Percentiles rank a stretch among this genome's conserved stretches.
These are phyloP conservation scores for Leptodirus hochenwartii DNA, from an alignment of 2,888 invertebrate genomes.

Conservation along the genomic window DNA sequence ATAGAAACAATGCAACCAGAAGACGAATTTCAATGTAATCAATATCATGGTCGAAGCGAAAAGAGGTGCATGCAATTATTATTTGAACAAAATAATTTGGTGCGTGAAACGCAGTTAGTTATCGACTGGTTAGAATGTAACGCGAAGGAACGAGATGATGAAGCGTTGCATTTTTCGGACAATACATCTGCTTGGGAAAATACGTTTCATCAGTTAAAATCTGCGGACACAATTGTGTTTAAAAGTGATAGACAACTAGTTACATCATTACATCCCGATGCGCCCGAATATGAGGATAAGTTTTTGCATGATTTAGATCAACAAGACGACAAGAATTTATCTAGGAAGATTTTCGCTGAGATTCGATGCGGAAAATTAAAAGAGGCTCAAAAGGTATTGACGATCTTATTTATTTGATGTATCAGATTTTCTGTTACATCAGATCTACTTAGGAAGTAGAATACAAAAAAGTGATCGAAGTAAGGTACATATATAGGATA, in stretches of 20 bases:
- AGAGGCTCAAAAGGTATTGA: conserved; percentile 49
- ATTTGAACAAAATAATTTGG: conserved; percentile 35
- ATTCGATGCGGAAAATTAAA: conserved; percentile 74
- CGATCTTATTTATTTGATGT: background rate
- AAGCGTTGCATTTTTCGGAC: conserved; percentile 60
- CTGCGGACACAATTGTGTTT: conserved; percentile 36
- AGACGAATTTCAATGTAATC: conserved; percentile 22
- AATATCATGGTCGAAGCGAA: conserved; percentile 34
- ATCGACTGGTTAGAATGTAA: conserved; percentile 87
- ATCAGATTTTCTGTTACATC: no score
- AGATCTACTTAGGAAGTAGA: no score
- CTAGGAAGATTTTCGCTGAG: conserved; percentile 47
- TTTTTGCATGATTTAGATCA: conserved; percentile 71
- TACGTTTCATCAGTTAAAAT: conserved; percentile 57
- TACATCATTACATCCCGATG: conserved; percentile 74
- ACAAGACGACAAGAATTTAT: conserved; percentile 52
- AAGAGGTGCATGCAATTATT: conserved; percentile 37
- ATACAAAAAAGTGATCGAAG: no score
- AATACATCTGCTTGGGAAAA: conserved; percentile 80
- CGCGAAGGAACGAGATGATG: conserved; percentile 35
- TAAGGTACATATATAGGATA: no score
- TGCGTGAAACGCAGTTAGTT: conserved; percentile 59
- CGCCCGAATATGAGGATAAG: conserved; percentile 58
- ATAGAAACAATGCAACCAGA: no score
- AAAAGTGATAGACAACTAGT: conserved; percentile 39